phyloP scores from a whole-genome alignment of 37 sponge, comb jelly and placozoan species.

The Halisarca cf. caerulea region DNA sequence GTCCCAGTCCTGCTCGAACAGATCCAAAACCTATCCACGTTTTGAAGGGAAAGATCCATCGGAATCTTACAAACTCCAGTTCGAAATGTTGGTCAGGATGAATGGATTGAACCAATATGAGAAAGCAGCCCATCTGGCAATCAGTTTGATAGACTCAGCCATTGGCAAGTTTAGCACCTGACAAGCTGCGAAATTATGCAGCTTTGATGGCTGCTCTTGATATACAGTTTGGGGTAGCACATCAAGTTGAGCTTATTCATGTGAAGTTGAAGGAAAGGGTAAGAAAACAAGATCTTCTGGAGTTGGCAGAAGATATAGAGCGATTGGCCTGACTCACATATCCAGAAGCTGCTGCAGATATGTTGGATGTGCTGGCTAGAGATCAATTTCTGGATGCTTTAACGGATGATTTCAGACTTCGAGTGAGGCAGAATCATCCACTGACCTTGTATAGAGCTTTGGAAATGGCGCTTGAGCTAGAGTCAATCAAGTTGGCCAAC shows the following conservation, averaged over 20 bases:
- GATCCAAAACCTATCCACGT: no score
- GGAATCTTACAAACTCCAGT: constrained; percentile 27
- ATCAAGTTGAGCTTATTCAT: no score
- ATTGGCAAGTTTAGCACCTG: not conserved
- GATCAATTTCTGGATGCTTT: constrained; percentile 36
- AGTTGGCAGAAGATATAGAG: constrained; percentile 22
- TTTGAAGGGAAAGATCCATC: constrained; percentile 8
- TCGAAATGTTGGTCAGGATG: constrained; percentile 18
- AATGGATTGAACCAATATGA: constrained; percentile 11
- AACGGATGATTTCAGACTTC: constrained; percentile 17
- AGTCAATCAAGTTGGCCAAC: constrained; percentile 22
- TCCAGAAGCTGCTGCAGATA: not conserved
- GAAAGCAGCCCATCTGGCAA: constrained; percentile 28
- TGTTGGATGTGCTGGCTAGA: constrained; percentile 31
- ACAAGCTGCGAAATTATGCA: not conserved
- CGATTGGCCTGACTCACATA: constrained; percentile 34
- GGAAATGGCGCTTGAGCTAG: constrained; percentile 33
- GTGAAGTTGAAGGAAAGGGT: no score
- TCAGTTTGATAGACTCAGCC: constrained; percentile 17
- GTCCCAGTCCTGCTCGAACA: no score
- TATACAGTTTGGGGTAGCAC: no score
- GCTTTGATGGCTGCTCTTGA: constrained; percentile 21
- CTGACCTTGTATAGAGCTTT: constrained; percentile 11
- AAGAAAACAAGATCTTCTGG: no score
- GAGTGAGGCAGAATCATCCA: not conserved